Evolutionary conservation across 2,888 invertebrate species (phyloP), one percentile per base, ranked within the genome.

Genomic region (Lochmaea capreae): DNA sequence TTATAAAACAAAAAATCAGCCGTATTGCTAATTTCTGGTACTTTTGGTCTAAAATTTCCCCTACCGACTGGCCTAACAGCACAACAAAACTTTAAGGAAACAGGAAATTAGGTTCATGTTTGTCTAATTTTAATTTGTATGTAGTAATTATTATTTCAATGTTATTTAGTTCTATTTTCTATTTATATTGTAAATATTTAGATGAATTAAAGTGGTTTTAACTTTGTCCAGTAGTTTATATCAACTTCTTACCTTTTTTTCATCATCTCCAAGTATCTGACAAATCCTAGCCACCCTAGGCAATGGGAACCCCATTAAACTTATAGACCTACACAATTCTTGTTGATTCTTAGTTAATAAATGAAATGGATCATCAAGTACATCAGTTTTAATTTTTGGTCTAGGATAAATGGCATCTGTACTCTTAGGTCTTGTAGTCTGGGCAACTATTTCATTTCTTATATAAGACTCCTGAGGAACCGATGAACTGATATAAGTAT

Each of bases 221-320:
- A 39, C 9, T 39, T 46, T 46, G 46, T 46, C 46, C 11, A 46
- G 46, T 3, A 4, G 14, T 46, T 42, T 12, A 12, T 11, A 39
- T n/a, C 22, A 43, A 63, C 16, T 12, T 49, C 68, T 87, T 86
- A 95, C 95, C 91, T 94, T 95, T 87, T 95, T 96, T 87, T 96
- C 94, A 89, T 95, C 93, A 85, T 89, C 90, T 73, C 96, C 96
- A 78, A 95, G 89, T 66, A 92, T 89, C 80, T 92, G 91, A 79
- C 94, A 93, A n/a, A 95, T 93, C 81, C 95, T 91, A 6, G 94
- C 93, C 18, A 95, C 95, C 85, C 95, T 91, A 73, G 93, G 90
- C 67, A 94, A 85, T 0, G 95, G 93, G 85, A 97, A 97, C 1
- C 97, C 97, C 97, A 97, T 97, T 75, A 92, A 91, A 82, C 92